Base-by-base conservation (phyloP, 1,140 invertebrate genomes). In the Oscheius sp. region DNA sequence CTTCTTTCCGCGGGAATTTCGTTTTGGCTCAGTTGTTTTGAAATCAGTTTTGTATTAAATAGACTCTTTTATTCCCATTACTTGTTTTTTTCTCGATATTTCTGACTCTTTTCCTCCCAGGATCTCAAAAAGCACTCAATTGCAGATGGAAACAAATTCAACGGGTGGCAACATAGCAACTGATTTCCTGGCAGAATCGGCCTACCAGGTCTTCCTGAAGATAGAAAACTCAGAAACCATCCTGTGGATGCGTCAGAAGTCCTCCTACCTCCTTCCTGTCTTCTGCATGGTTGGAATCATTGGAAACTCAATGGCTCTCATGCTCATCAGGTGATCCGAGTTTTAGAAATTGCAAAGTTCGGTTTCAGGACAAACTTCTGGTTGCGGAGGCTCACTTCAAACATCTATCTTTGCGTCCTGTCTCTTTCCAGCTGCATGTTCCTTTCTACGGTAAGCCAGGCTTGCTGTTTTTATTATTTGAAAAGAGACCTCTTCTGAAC, bases 361-460 rank as follows among this genome's bases (percentile, higher is more conserved):
- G 29, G 20, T 26, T 28, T 13, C 36, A 81, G 82, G 52, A 82
- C 81, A 20, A 82, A 82, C 66, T 82, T 84, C 62, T 82, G 81
- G 81, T 55, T 84, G 35, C 69, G 73, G 32, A 69, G 82, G 3
- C 73, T 82, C 3, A 84, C 81, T 32, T 82, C 81, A n/a, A 82
- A 84, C 63, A 77, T 81, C 31, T 82, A 84, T 68, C 79, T 83
- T 0, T 82, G 79, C 55, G 79, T 81, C 10, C 66, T 83, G 45
- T 83, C 82, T 18, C 49, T 84, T 2, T 80, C 81, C 46, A 77
- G 81, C 4, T 83, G 82, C 67, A 46, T 83, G 18, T 83, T 83
- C 35, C 75, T 83, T 13, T 77, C 69, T 10, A 83, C 81, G 18
- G 81, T 83, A n/a, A 34, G 83, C n/a, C n/a, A n/a, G n/a, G n/a